These are phyloP conservation scores for Phocoena sinus DNA, from an alignment of 2,113 vertebrate species.

Conservation along the genomic window DNA sequence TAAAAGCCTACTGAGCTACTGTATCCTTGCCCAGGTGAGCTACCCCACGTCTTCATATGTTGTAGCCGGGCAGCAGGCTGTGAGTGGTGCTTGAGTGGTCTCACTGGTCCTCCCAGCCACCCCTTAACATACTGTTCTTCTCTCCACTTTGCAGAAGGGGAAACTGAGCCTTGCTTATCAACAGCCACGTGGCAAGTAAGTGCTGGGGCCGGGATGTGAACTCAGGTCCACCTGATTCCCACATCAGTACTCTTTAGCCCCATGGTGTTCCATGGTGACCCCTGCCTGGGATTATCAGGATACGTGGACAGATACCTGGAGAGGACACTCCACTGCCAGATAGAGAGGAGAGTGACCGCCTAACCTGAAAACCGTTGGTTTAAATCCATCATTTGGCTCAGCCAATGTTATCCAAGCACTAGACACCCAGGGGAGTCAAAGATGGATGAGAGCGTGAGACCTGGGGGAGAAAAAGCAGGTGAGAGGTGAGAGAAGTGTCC, in stretches of 20 bases:
- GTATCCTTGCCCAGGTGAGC: not conserved
- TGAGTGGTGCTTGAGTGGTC: fast-evolving
- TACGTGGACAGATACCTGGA: not conserved
- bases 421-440: not conserved
- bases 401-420: not conserved
- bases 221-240: not conserved
- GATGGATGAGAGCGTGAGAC: not conserved
- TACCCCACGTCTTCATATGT: fast-evolving
- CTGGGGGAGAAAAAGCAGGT: not conserved
- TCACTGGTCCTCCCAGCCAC: not conserved
- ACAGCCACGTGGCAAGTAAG: not conserved
- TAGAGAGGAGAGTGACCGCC: not conserved
- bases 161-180: not conserved
- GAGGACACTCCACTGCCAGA: not conserved
- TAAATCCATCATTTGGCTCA: not conserved
- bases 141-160: not conserved
- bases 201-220: not conserved
- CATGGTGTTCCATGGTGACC: fast-evolving
- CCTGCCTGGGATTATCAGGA: not conserved
- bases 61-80: too few relatives aligned
- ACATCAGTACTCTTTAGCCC: not conserved
- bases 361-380: not conserved
- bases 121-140: fast-evolving
- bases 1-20: too few relatives aligned
- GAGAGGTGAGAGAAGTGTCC: not conserved